These are phyloP conservation scores for Coronaproctus castanopsis DNA, from an alignment of 2,888 invertebrate species.

Conservation along the genomic window DNA sequence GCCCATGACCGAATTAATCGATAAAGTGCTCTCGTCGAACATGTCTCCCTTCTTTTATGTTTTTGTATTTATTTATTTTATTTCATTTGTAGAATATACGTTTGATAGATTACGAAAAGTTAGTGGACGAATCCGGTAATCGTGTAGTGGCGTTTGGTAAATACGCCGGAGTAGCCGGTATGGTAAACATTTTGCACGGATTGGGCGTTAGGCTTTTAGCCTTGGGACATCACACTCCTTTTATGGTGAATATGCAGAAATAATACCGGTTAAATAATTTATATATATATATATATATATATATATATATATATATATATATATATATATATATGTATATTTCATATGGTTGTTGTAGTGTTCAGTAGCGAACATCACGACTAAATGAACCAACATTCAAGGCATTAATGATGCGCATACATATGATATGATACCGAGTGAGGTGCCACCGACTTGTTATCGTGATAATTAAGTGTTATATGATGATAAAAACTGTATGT, in stretches of 20 bases:
- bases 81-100: constrained; percentile 52
- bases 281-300: background rate
- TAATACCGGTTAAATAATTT: background rate
- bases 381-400: too few species aligned
- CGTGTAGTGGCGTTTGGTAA: constrained; percentile 96
- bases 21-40: background rate
- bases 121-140: constrained; percentile 71
- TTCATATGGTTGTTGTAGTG: too few species aligned
- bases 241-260: too few species aligned
- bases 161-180: constrained; percentile 94
- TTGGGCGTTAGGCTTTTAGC: constrained; percentile 81
- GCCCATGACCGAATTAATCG: background rate
- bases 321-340: background rate
- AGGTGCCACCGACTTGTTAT: too few species aligned
- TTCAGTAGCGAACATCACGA: too few species aligned
- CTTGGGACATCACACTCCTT: constrained; percentile 95
- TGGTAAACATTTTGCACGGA: constrained; percentile 96
- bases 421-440: too few species aligned
- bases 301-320: background rate
- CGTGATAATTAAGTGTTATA: too few species aligned
- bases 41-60: background rate
- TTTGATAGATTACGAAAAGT: constrained; percentile 89
- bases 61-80: background rate
- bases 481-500: too few species aligned
- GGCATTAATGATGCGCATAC: too few species aligned